Evolutionary conservation across 2,888 invertebrate genomes (phyloP).

Genomic region (Nomada lathburiana): DNA sequence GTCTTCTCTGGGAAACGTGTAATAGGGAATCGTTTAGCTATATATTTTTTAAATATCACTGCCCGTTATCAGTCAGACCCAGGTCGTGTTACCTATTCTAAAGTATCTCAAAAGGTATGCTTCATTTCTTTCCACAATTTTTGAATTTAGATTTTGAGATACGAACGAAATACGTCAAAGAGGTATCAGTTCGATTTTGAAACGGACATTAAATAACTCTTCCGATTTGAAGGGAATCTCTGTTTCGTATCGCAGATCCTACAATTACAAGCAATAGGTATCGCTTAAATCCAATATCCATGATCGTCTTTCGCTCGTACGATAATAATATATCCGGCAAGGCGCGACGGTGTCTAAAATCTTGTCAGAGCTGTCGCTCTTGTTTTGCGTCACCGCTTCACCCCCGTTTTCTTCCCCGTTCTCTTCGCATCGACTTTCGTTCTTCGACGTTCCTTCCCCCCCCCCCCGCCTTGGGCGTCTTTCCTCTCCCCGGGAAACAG

Average conservation of each 20-base stretch:
- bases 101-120: too few species aligned
- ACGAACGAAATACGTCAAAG: too few species aligned
- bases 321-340: conserved; percentile 30
- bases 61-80: too few species aligned
- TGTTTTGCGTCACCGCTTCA: not conserved
- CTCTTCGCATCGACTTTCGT: conserved; percentile 25
- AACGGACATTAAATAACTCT: not conserved
- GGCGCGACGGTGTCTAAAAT: conserved; percentile 38
- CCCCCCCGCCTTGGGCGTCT: not conserved
- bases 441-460: not conserved
- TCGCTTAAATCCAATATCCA: not conserved
- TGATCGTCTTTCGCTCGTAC: not conserved
- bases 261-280: too few species aligned
- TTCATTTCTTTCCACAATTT: too few species aligned
- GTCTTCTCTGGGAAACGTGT: not conserved
- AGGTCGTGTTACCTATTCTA: too few species aligned
- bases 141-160: too few species aligned
- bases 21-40: too few species aligned
- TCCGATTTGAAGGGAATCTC: not conserved
- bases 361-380: conserved; percentile 50
- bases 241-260: not conserved
- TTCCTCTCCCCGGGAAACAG: not conserved
- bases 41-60: too few species aligned
- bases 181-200: not conserved
- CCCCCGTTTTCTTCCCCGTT: conserved; percentile 16